Conservation (phyloP, 2,113 vertebrate genomes). For the Rutilus rutilus region DNA sequence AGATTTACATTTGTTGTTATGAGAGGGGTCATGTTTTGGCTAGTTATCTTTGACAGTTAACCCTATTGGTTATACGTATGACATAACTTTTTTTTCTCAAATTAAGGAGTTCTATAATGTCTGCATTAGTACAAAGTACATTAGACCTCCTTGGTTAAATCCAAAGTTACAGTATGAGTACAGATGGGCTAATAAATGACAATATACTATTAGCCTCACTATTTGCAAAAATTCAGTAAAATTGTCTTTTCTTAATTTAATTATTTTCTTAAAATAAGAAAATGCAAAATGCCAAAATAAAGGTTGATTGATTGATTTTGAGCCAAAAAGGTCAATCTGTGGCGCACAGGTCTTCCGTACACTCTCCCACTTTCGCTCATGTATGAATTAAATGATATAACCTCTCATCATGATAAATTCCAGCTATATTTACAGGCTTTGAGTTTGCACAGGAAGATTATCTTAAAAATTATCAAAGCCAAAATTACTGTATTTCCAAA, state of each 20-base stretch:
- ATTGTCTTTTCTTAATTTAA: not conserved
- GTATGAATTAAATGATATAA: not conserved
- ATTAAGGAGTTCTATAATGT: not conserved
- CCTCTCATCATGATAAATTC: not conserved
- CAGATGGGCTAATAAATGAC: not conserved
- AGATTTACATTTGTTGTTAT: not conserved
- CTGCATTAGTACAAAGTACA: not conserved
- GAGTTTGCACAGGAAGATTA: not conserved
- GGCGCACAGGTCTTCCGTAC: too few species aligned
- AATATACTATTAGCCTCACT: too few species aligned
- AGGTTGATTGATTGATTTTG: too few species aligned
- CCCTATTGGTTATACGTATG: not conserved
- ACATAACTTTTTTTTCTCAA: not conserved
- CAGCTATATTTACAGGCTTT: not conserved
- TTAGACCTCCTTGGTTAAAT: not conserved
- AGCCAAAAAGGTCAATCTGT: too few species aligned
- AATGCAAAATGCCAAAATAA: too few species aligned
- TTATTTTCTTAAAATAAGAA: too few species aligned
- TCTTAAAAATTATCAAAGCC: not conserved
- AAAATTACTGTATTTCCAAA: conserved; percentile 4
- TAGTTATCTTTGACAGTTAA: not conserved
- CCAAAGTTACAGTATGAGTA: not conserved
- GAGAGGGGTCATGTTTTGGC: not conserved
- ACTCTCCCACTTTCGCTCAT: not conserved
- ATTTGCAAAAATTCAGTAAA: too few species aligned